phyloP scores from a whole-genome alignment of 2,797 vertebrate species.

The Cephalopachus bancanus region DNA sequence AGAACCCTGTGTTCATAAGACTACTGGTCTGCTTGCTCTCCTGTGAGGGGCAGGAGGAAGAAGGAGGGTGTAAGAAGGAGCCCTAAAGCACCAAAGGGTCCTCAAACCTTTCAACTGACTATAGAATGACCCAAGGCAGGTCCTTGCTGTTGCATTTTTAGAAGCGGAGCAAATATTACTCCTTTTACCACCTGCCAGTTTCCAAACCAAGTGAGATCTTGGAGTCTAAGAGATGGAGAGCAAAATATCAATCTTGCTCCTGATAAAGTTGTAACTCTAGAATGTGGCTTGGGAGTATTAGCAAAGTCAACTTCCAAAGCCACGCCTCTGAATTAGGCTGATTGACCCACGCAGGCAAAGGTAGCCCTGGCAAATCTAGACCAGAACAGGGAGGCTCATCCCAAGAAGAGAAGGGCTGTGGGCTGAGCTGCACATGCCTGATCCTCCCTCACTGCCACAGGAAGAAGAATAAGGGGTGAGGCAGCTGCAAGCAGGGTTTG shows the following conservation, averaged over 20 bases:
- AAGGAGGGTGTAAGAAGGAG: fast-evolving
- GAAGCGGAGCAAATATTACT: not conserved
- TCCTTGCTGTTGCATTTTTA: not conserved
- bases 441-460: fast-evolving
- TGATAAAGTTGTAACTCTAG: not conserved
- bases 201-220: not conserved
- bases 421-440: not conserved
- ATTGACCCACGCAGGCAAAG: not conserved
- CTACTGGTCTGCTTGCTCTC: not conserved
- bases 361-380: too few species aligned
- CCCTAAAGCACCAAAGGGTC: not conserved
- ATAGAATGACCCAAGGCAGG: not conserved
- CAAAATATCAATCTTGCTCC: not conserved
- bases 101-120: not conserved
- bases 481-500: too few species aligned
- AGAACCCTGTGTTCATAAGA: not conserved
- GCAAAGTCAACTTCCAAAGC: not conserved
- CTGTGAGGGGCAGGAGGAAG: not conserved
- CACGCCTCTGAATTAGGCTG: not conserved
- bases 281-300: not conserved
- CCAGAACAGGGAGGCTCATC: fast-evolving
- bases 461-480: too few species aligned
- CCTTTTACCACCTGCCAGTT: not conserved
- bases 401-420: not conserved
- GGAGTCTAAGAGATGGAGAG: not conserved